Base-by-base conservation (phyloP, 2,888 invertebrate species). In the Brenthis hecate region DNA sequence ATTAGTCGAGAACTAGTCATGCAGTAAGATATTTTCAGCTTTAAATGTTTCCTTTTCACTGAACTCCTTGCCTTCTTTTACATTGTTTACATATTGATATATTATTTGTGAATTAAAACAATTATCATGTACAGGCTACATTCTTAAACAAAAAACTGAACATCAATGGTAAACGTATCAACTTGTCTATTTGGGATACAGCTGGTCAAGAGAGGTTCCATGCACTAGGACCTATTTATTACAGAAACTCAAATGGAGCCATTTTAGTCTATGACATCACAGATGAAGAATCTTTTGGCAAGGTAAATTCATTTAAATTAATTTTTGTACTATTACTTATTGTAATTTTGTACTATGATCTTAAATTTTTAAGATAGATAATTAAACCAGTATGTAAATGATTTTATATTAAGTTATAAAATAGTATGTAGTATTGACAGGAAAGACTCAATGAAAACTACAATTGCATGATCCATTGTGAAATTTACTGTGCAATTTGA, bases 141-240 rank as follows among this genome's bases (percentile, higher is more conserved):
- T 99, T 99, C 90, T 93, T 99, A 64, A 98, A 97, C 77, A 99
- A 99, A 85, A 98, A 97, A 85, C 87, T 99, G 36, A 98, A 97
- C 79, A 95, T 99, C 68, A 96, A 96, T 79, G 98, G 98, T 0
- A 97, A 96, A 83, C 93, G 97, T 80, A 95, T 98, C 32, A 98
- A 98, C 82, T 92, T 99, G 64, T 96, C 98, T 56, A 97, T 99
- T 83, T 99, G 99, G 99, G 99, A 99, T 83, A 99, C 99, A 3
- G 99, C 99, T 6, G 99, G 99, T 0, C 99, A 99, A 86, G 99
- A 99, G 87, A 96, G 96, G 77, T 98, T 97, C 81, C 99, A 99
- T 91, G 99, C 99, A 0, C 89, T 99, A 63, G 99, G 99, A 3
- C 99, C 99, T 13, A 99, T 99, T 78, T 99, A 99, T 88, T 99